These are phyloP conservation scores for Pyralis farinalis DNA, from an alignment of 2,888 invertebrate species.

Conservation along the genomic window DNA sequence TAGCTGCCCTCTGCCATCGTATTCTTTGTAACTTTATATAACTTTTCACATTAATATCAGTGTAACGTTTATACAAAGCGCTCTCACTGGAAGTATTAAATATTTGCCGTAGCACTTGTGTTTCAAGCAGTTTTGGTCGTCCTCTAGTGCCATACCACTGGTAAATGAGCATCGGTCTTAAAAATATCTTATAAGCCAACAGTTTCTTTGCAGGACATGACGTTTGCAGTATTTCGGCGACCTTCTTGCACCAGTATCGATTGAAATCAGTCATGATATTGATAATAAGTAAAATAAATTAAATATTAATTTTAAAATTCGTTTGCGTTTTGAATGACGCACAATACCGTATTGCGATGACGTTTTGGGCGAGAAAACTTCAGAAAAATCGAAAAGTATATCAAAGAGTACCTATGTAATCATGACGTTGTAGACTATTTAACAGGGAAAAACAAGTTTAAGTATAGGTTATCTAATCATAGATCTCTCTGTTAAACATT, in stretches of 20 bases:
- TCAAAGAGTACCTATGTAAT: no score
- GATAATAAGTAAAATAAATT: no score
- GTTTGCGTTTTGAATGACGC: no score
- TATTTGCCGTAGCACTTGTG: constrained; percentile 33
- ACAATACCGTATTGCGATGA: no score
- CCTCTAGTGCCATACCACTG: constrained; percentile 32
- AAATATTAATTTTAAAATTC: no score
- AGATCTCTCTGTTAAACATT: no score
- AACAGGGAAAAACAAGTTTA: no score
- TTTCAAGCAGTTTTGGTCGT: constrained; percentile 33
- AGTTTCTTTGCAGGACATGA: constrained; percentile 29
- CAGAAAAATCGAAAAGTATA: no score
- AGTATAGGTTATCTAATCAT: no score
- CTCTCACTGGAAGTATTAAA: constrained; percentile 22
- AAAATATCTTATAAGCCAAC: constrained; percentile 45
- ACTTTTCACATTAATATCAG: constrained; percentile 36
- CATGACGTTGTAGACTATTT: no score
- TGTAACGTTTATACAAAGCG: constrained; percentile 31
- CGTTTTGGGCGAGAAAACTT: no score
- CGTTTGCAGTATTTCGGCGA: constrained; percentile 25
- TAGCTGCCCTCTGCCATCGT: constrained; percentile 34
- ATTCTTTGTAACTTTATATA: constrained; percentile 39
- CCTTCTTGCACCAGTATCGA: constrained; percentile 23
- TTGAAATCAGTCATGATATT: no score
- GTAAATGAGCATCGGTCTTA: constrained; percentile 44